These are phyloP conservation scores for Sebastes variabilis DNA, from an alignment of 2,797 vertebrate genomes.

Conservation along the genomic window DNA sequence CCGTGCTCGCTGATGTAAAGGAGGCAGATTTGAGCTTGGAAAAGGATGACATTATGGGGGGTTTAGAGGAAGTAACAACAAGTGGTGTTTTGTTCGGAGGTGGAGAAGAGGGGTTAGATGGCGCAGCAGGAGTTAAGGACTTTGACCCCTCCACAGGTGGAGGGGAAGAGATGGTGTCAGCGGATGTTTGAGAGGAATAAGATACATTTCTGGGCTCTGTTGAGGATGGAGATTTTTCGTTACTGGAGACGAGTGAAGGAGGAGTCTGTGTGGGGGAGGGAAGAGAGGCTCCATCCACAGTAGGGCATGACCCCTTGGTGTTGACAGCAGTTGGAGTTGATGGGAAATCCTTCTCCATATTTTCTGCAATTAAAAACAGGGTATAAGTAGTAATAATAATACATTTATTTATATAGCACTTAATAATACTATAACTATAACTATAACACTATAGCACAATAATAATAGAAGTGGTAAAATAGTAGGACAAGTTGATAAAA, in stretches of 20 bases:
- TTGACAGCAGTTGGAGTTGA: slow-evolving; percentile 38
- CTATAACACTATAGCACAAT: no score
- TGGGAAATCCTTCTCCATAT: slow-evolving; percentile 64
- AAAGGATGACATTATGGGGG: not conserved
- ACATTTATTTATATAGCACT: no score
- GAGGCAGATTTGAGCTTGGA: slow-evolving; percentile 9
- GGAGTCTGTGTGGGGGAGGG: slow-evolving; percentile 25
- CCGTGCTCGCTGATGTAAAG: not conserved
- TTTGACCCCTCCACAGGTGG: slow-evolving; percentile 3
- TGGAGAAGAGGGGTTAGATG: not conserved
- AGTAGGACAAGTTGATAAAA: no score
- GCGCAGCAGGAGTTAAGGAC: not conserved
- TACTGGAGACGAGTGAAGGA: slow-evolving; percentile 12
- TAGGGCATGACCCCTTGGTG: slow-evolving; percentile 35
- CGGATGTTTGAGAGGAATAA: not conserved
- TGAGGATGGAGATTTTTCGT: slow-evolving; percentile 8
- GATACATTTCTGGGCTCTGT: slow-evolving; percentile 1
- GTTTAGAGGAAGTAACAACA: not conserved
- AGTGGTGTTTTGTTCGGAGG: not conserved
- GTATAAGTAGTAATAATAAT: not conserved
- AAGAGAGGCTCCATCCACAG: slow-evolving; percentile 15
- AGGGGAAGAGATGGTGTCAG: not conserved
- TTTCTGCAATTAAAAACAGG: slow-evolving; percentile 36
- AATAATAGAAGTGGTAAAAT: no score
- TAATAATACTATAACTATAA: no score